phyloP scores from a whole-genome alignment of 2,113 vertebrate species.

The Glaucidium brasilianum region DNA sequence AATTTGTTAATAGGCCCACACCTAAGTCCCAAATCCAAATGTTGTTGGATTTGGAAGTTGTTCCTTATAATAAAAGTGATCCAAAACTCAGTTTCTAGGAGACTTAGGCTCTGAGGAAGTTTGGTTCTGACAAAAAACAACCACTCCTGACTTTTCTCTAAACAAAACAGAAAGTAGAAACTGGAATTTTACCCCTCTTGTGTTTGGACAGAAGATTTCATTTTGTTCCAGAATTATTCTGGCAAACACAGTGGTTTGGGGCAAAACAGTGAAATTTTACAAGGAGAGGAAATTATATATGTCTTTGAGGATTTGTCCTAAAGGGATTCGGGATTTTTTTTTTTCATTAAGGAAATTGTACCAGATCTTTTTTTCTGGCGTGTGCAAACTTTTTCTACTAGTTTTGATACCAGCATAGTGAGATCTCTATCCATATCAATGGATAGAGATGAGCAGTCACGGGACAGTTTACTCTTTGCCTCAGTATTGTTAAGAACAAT shows the following conservation, averaged over 20 bases:
- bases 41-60: neutral
- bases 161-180: neutral
- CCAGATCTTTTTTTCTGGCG: neutral
- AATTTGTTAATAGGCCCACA: conserved; percentile 1
- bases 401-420: neutral
- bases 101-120: neutral
- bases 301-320: neutral
- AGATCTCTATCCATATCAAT: no score
- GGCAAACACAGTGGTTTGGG: neutral
- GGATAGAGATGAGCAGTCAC: neutral
- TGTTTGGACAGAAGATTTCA: neutral
- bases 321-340: neutral
- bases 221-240: neutral
- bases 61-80: neutral
- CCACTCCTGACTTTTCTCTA: neutral
- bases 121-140: neutral
- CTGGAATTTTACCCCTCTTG: neutral
- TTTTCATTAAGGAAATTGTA: neutral
- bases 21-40: neutral
- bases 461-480: neutral
- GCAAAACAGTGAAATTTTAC: conserved; percentile 10
- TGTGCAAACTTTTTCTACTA: neutral
- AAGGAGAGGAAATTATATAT: neutral
- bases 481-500: neutral
- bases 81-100: neutral